Percentiles rank a stretch among this genome's conserved stretches.
Evolutionary conservation across 2,113 vertebrate species (phyloP).

Genomic region (Motacilla alba): DNA sequence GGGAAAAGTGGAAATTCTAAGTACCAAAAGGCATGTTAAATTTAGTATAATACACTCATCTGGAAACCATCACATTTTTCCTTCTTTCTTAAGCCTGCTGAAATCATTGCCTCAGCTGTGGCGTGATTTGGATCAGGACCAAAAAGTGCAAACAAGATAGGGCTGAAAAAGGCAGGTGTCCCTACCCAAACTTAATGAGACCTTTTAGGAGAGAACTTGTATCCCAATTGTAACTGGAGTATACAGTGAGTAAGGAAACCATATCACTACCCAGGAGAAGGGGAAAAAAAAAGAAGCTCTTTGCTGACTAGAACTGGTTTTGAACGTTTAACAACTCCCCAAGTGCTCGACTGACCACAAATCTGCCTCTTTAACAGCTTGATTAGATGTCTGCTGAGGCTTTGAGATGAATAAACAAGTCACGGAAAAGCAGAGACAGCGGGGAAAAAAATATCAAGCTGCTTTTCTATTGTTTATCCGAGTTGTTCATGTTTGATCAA

Average conservation of each 20-base stretch:
- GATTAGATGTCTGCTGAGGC: slow-evolving; percentile 49
- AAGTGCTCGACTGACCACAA: background rate
- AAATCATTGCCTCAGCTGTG: slow-evolving; percentile 23
- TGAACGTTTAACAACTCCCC: slow-evolving; percentile 19
- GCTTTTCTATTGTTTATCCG: slow-evolving; percentile 32
- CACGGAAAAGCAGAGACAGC: slow-evolving; percentile 23
- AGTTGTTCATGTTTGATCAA: slow-evolving; percentile 36
- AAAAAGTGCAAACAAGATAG: slow-evolving; percentile 18
- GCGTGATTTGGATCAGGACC: background rate
- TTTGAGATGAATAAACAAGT: slow-evolving; percentile 53
- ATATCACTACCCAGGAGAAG: background rate
- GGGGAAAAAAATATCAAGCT: slow-evolving; percentile 16
- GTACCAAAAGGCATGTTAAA: slow-evolving; percentile 70
- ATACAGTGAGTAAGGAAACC: background rate
- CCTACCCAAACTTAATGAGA: background rate
- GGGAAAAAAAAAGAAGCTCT: background rate
- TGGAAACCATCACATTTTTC: slow-evolving; percentile 74
- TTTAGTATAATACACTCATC: slow-evolving; percentile 72
- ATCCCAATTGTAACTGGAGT: background rate
- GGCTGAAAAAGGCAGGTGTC: slow-evolving; percentile 27
- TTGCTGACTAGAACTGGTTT: slow-evolving; percentile 5
- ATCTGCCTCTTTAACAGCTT: slow-evolving; percentile 53
- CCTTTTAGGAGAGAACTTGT: background rate
- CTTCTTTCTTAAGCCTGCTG: slow-evolving; percentile 53
- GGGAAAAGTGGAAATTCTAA: slow-evolving; percentile 70